A percentile compares a stretch with the other conserved stretches of the same genome.
Conservation (phyloP, 2,888 invertebrate genomes). For the Didymodactylos carnosus region DNA sequence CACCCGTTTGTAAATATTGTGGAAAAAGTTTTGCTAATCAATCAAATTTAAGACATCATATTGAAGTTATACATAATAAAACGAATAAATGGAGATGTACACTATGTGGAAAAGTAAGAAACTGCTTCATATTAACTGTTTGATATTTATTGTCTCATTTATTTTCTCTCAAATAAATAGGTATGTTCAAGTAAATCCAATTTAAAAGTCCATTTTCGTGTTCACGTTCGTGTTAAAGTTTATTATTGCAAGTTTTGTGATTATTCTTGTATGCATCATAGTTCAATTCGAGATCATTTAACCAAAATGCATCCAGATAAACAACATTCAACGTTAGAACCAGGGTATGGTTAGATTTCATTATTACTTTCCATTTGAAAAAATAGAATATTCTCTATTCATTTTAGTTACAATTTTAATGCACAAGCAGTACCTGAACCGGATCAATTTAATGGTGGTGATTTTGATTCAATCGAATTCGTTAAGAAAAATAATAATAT, state of each 20-base stretch:
- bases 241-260: constrained; percentile 13
- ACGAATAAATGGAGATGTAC: constrained; percentile 11
- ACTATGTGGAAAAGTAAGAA: constrained; percentile 12
- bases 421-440: constrained; percentile 14
- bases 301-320: constrained; percentile 11
- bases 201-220: constrained; percentile 13
- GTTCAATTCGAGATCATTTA: constrained; percentile 13
- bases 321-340: constrained; percentile 7
- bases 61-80: constrained; percentile 6
- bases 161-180: background rate
- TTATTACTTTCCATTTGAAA: background rate
- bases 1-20: constrained; percentile 10
- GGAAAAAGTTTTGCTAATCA: constrained; percentile 13
- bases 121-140: background rate
- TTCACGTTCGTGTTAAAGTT: constrained; percentile 12
- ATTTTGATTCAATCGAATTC: background rate
- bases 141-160: too few relatives aligned
- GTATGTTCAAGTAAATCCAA: constrained; percentile 12
- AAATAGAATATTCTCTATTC: background rate
- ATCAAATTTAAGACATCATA: constrained; percentile 14
- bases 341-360: constrained; percentile 2
- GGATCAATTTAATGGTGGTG: constrained; percentile 8
- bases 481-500: too few relatives aligned
- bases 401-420: constrained; percentile 9
- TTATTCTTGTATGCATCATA: constrained; percentile 14